Evolutionary conservation across 2,113 vertebrate species (phyloP), one percentile per base, ranked within the genome.

Genomic region (Rhynchomys soricoides): DNA sequence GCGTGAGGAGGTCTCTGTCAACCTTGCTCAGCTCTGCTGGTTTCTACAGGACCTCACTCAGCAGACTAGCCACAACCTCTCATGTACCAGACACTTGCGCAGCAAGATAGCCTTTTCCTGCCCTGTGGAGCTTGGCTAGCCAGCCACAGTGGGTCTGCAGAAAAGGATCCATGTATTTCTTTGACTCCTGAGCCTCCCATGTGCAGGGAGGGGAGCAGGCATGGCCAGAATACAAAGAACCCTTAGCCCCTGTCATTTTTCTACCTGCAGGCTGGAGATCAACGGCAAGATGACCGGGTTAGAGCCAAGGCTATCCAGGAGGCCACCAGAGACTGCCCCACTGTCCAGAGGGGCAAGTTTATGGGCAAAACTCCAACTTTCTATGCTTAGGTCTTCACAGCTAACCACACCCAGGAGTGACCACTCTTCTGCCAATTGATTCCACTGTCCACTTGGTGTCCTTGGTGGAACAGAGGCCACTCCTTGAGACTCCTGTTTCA

Each of bases 401-500:
- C 16, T 78, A 55, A 88, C 43, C 34, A 95, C 45, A 10, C 3
- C 68, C 11, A 70, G 90, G 45, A 97, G 79, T 9, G 26, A 4
- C 66, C 10, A 97, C 16, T 64, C 78, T 59, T 62, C 81, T 3
- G 7, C 9, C 93, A 97, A 29, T 10, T 66, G 43, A 73, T 4
- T 57, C 94, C 96, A 94, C 37, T 64, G 83, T 62, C 5, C 73
- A 4, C 40, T 0, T 17, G 78, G 70, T 62, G 31, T 2, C 21
- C 4, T 70, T 1, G 50, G 0, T 3, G 77, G 78, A 77, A 81
- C 17, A 0, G 0, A 0, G 15, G 31, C 62, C 0, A 1, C 82
- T 64, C 73, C 5, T 0, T 95, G 57, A 4, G 59, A 74, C 0
- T 94, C 92, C 71, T 98, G 98, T 71, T 98, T 98, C 97, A 99